phyloP scores from a whole-genome alignment of 2,113 vertebrate genomes.

The Nesogale talazaci region DNA sequence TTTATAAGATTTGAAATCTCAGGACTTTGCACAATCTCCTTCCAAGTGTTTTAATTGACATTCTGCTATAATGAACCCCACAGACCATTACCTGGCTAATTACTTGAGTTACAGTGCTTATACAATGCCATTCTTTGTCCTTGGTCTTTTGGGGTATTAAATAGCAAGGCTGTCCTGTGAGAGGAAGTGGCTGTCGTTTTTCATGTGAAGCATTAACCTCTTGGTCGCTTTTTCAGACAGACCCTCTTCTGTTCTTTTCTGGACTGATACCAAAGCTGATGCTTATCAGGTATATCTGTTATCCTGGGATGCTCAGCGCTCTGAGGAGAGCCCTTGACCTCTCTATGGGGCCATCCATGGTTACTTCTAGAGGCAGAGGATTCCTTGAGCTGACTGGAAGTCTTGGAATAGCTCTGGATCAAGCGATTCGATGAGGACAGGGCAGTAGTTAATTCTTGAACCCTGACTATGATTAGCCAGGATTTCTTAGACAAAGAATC shows the following conservation, averaged over 20 bases:
- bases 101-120: constrained; percentile 78
- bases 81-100: constrained; percentile 84
- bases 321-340: constrained; percentile 32
- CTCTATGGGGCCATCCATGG: background rate
- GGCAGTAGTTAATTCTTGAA: background rate
- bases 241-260: constrained; percentile 72
- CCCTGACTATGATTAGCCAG: background rate
- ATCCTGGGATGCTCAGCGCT: constrained; percentile 48
- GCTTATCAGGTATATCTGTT: constrained; percentile 55
- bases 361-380: background rate
- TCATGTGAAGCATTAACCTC: constrained; percentile 73
- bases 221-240: constrained; percentile 74
- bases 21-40: constrained; percentile 73
- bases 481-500: background rate
- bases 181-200: constrained; percentile 76
- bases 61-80: constrained; percentile 81
- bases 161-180: constrained; percentile 69
- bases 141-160: constrained; percentile 78
- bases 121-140: constrained; percentile 83
- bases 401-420: background rate
- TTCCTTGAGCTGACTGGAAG: background rate
- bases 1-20: constrained; percentile 64
- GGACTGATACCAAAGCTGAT: constrained; percentile 58
- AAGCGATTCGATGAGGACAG: background rate
- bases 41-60: constrained; percentile 79